phyloP scores from a whole-genome alignment of 2,113 vertebrate genomes.

The Accipiter cooperii region DNA sequence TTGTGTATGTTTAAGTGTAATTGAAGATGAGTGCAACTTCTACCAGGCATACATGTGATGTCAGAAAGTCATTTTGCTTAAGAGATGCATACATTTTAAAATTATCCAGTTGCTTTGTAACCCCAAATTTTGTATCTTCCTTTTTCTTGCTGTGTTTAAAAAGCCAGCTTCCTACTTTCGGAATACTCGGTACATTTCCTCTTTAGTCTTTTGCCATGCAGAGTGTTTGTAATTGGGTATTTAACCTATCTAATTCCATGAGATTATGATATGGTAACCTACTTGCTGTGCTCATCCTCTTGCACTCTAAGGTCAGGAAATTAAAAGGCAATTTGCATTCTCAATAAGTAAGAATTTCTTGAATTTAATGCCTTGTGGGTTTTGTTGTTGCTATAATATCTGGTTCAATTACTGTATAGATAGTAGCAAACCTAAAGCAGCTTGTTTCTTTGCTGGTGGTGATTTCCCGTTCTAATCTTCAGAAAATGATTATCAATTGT shows the following conservation, averaged over 20 bases:
- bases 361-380: background rate
- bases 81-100: background rate
- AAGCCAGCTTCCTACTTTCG: background rate
- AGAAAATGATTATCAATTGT: background rate
- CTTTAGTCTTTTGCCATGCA: background rate
- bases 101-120: background rate
- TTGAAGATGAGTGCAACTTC: background rate
- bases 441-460: background rate
- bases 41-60: background rate
- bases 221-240: constrained; percentile 4
- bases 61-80: background rate
- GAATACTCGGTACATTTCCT: background rate
- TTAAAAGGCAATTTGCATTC: constrained; percentile 23
- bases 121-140: background rate
- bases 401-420: background rate
- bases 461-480: background rate
- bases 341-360: background rate
- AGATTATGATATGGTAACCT: constrained; percentile 30
- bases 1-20: background rate
- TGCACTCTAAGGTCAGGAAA: constrained; percentile 26
- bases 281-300: background rate
- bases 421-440: constrained; percentile 13
- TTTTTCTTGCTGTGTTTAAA: background rate
- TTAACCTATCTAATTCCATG: constrained; percentile 40
- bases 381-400: background rate